Evolutionary conservation across 2,888 invertebrate species (phyloP).

Genomic region (Apotomis turbidana): DNA sequence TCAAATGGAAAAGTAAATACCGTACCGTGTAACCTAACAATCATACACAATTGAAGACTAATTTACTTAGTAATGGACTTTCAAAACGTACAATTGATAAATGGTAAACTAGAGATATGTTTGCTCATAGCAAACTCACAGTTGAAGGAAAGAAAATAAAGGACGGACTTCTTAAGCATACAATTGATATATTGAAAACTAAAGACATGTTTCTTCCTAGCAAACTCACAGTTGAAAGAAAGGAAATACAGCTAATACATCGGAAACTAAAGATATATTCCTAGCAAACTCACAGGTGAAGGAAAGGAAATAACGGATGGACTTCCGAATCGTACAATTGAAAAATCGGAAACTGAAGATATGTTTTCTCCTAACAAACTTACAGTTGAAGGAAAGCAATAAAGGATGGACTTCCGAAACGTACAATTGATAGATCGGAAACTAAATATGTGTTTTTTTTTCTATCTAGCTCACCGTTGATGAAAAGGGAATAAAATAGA

Average conservation of each 20-base stretch:
- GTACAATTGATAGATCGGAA: too few relatives aligned
- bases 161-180: too few relatives aligned
- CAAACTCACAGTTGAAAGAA: conserved; percentile 36
- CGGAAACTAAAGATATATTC: conserved; percentile 34
- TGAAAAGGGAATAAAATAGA: not conserved
- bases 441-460: too few relatives aligned
- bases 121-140: not conserved
- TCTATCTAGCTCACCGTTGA: too few relatives aligned
- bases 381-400: too few relatives aligned
- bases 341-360: conserved; percentile 45
- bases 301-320: conserved; percentile 39
- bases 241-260: conserved; percentile 46
- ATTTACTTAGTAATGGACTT: not conserved
- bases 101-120: not conserved
- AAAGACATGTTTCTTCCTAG: too few relatives aligned
- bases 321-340: too few relatives aligned
- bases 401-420: too few relatives aligned
- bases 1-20: not conserved
- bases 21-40: not conserved
- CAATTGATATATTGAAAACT: too few relatives aligned
- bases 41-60: not conserved
- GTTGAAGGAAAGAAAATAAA: too few relatives aligned
- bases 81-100: conserved; percentile 8
- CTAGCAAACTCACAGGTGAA: conserved; percentile 35
- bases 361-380: too few relatives aligned